phyloP scores from a whole-genome alignment of 2,113 vertebrate species.

The Petrocephalus microphthalmus region DNA sequence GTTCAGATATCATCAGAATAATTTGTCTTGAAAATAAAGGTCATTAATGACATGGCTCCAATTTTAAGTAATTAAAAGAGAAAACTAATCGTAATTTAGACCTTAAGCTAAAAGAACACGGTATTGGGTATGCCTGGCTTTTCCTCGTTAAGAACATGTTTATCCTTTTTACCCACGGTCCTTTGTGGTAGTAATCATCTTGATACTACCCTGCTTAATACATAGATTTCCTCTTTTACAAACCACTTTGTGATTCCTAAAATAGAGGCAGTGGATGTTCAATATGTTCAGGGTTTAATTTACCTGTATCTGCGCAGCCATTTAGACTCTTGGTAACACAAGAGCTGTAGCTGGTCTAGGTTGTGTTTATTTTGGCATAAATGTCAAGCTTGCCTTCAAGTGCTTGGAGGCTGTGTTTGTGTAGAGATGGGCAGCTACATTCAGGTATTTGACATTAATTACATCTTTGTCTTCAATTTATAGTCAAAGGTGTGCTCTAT shows the following conservation, averaged over 20 bases:
- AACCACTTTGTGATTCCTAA: not conserved
- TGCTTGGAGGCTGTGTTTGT: not conserved
- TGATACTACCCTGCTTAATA: not conserved
- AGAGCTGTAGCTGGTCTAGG: not conserved
- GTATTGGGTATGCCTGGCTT: not conserved
- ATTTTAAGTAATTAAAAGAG: slow-evolving; percentile 16
- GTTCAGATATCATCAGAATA: slow-evolving; percentile 34
- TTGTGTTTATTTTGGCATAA: not conserved
- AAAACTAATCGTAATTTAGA: slow-evolving; percentile 4
- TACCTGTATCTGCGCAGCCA: not conserved
- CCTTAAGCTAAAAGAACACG: not conserved
- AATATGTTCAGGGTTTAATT: not conserved
- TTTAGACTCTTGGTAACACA: not conserved
- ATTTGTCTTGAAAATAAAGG: slow-evolving; percentile 35
- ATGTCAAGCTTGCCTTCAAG: not conserved
- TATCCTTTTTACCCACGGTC: not conserved
- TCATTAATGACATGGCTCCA: slow-evolving; percentile 9
- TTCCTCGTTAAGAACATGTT: not conserved
- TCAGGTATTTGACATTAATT: slow-evolving; percentile 49
- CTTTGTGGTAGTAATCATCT: not conserved
- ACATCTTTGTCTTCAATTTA: slow-evolving; percentile 28
- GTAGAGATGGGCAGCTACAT: slow-evolving; percentile 30
- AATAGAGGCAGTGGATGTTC: not conserved
- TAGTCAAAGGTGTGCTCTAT: slow-evolving; percentile 28
- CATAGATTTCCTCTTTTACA: not conserved